Evolutionary conservation across 2,888 invertebrate species (phyloP).

Genomic region (Mythimna vitellina): DNA sequence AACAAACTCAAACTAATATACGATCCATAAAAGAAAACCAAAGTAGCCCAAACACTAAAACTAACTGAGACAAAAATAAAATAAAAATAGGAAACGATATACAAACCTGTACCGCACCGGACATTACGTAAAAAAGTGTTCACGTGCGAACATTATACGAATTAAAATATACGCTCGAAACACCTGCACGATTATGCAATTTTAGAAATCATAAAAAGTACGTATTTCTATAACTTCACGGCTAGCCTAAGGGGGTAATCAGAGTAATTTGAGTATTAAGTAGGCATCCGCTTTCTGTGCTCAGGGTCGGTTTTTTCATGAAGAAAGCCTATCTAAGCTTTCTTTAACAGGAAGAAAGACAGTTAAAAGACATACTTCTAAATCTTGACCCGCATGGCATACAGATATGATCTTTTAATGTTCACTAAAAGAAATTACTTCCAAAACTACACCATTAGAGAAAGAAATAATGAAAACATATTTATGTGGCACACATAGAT

Average conservation of each 20-base stretch:
- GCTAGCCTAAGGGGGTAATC: conserved; percentile 53
- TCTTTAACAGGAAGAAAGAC: conserved; percentile 36
- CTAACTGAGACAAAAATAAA: not conserved
- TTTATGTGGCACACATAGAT: too few species aligned
- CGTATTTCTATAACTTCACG: conserved; percentile 58
- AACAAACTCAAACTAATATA: not conserved
- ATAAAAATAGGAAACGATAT: conserved; percentile 42
- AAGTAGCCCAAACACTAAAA: conserved; percentile 8
- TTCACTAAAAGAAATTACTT: conserved; percentile 7
- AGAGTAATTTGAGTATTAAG: conserved; percentile 47
- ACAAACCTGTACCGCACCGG: conserved; percentile 43
- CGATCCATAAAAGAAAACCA: not conserved
- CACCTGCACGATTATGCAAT: conserved; percentile 59
- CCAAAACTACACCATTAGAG: not conserved
- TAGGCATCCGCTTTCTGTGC: conserved; percentile 39
- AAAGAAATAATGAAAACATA: not conserved
- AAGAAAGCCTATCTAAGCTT: conserved; percentile 30
- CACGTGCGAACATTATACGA: conserved; percentile 52
- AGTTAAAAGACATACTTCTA: conserved; percentile 15
- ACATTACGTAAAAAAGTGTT: conserved; percentile 56
- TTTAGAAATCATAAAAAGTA: conserved; percentile 62
- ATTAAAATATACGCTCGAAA: conserved; percentile 53
- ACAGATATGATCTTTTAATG: not conserved
- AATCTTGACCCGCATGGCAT: conserved; percentile 5
- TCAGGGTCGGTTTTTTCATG: conserved; percentile 37